phyloP scores from a whole-genome alignment of 2,888 invertebrate genomes.

The Sinohyriopsis cumingii region DNA sequence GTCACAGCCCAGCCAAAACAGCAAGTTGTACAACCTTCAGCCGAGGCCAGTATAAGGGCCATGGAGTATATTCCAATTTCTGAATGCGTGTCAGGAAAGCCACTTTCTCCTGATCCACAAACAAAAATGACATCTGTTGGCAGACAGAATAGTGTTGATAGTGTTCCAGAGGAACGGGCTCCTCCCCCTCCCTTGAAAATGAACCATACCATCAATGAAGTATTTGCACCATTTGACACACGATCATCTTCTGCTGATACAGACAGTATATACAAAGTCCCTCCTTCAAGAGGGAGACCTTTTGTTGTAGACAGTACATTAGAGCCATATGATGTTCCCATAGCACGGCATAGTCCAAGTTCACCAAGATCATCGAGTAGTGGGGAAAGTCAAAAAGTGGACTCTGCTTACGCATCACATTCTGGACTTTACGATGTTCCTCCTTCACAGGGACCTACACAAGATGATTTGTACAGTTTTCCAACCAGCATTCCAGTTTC shows the following conservation, averaged over 20 bases:
- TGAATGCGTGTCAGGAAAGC: conserved; percentile 50
- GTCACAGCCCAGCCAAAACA: conserved; percentile 19
- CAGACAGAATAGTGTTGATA: conserved; percentile 55
- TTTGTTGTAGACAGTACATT: conserved; percentile 5
- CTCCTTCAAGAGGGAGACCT: conserved; percentile 21
- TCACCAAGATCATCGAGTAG: conserved; percentile 50
- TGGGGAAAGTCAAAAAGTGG: conserved; percentile 43
- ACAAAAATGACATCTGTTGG: conserved; percentile 19
- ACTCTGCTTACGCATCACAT: conserved; percentile 48
- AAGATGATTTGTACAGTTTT: conserved; percentile 52
- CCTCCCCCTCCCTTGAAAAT: conserved; percentile 53
- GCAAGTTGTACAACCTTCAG: background rate
- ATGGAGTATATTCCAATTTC: conserved; percentile 52
- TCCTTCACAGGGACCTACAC: conserved; percentile 20
- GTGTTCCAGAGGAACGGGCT: conserved; percentile 63
- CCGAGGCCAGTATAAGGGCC: conserved; percentile 9
- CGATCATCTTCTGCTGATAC: conserved; percentile 16
- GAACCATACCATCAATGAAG: conserved; percentile 26
- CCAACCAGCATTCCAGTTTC: conserved; percentile 39
- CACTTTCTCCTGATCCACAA: conserved; percentile 8
- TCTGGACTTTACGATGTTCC: conserved; percentile 43
- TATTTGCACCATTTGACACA: conserved; percentile 13
- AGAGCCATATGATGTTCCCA: conserved; percentile 52
- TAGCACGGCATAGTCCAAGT: conserved; percentile 48
- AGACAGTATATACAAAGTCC: conserved; percentile 37